Evolutionary conservation across 2,797 vertebrate genomes (phyloP).

Genomic region (Zonotrichia albicollis): DNA sequence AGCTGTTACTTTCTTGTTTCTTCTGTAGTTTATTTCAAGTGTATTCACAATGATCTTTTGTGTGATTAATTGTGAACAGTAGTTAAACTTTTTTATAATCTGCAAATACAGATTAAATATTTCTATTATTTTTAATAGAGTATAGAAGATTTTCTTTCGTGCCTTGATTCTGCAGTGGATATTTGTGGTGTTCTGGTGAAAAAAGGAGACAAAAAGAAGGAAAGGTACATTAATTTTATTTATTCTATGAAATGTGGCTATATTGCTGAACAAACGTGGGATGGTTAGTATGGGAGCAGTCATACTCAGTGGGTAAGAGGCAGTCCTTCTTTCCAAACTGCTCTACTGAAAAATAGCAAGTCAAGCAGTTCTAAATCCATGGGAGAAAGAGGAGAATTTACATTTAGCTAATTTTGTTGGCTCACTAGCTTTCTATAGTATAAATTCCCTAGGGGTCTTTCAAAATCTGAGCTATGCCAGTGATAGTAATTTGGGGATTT

Average conservation of each 20-base stretch:
- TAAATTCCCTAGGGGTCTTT: neutral
- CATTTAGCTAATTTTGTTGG: neutral
- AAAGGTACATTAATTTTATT: constrained; percentile 81
- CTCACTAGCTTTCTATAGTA: neutral
- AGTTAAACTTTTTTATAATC: neutral
- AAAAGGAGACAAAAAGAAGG: constrained; percentile 94
- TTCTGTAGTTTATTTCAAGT: neutral
- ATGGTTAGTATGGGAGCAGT: neutral
- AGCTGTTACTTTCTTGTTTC: neutral
- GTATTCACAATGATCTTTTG: neutral
- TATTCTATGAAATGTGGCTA: neutral
- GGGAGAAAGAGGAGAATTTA: neutral
- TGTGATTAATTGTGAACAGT: neutral
- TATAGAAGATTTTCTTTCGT: constrained; percentile 88
- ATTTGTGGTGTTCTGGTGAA: constrained; percentile 92
- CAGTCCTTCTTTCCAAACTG: neutral
- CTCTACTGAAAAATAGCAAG: neutral
- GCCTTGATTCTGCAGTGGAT: constrained; percentile 85
- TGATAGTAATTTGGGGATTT: neutral
- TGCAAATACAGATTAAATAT: neutral
- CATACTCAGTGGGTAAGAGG: neutral
- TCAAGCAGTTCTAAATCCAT: neutral
- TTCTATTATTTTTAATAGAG: constrained; percentile 71
- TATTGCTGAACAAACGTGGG: neutral
- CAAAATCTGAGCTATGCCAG: neutral